Evolutionary conservation across 1,140 invertebrate genomes (phyloP).

Genomic region (Tetragonula clypearis): DNA sequence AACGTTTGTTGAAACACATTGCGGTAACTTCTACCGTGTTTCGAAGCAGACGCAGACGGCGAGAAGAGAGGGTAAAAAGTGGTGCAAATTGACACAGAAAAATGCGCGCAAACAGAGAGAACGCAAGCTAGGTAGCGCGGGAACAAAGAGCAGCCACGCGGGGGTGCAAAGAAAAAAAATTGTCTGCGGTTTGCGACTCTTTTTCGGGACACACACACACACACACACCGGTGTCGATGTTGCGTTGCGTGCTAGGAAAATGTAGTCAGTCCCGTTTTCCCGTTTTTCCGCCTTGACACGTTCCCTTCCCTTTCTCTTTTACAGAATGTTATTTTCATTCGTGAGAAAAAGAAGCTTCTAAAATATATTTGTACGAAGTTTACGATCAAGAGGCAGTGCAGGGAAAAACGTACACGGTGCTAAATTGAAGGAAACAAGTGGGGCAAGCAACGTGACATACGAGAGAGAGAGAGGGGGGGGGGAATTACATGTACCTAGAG

Average conservation of each 20-base stretch:
- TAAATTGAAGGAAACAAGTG: neutral
- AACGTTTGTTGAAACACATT: slow-evolving; percentile 5
- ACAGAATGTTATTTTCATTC: neutral
- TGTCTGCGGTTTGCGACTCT: slow-evolving; percentile 28
- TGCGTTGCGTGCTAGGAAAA: neutral
- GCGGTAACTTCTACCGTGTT: neutral
- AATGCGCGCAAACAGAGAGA: slow-evolving; percentile 22
- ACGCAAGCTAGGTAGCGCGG: neutral
- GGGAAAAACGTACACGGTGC: neutral
- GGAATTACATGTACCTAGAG: neutral
- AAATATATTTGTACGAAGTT: neutral
- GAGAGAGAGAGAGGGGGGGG: neutral
- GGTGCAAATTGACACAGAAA: slow-evolving; percentile 29
- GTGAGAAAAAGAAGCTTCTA: neutral
- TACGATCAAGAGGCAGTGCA: neutral
- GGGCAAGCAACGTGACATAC: neutral
- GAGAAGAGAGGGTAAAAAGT: slow-evolving; percentile 13
- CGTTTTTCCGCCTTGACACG: neutral
- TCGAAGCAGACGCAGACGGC: neutral
- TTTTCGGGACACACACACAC: neutral
- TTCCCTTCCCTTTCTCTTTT: neutral
- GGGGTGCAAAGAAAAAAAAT: neutral
- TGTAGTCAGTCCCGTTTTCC: neutral
- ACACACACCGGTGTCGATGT: neutral
- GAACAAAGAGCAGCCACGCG: slow-evolving; percentile 14